Percentiles rank a stretch among this genome's conserved stretches.
Conservation (phyloP, 1,140 invertebrate genomes). For the Drosophila persimilis region DNA sequence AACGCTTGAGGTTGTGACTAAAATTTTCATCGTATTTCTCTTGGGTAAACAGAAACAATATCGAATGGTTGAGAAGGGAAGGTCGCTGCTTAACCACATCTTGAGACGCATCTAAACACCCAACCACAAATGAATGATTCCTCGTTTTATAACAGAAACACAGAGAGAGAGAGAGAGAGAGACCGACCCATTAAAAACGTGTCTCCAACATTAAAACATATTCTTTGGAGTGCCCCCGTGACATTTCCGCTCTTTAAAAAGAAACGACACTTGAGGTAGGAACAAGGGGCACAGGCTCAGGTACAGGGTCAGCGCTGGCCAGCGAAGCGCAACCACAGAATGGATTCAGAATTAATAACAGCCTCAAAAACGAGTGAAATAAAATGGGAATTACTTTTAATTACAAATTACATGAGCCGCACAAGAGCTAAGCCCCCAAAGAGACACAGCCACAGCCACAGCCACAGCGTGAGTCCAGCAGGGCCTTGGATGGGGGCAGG, state of each 20-base stretch:
- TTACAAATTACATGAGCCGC: slow-evolving; percentile 71
- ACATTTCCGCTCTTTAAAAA: slow-evolving; percentile 52
- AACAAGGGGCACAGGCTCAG: slow-evolving; percentile 1
- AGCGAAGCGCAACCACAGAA: slow-evolving; percentile 63
- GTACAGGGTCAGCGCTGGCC: slow-evolving; percentile 45
- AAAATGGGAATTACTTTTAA: slow-evolving; percentile 69
- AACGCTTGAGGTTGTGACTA: too few species aligned
- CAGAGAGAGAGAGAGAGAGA: not conserved
- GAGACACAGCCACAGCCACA: slow-evolving; percentile 9
- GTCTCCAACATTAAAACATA: slow-evolving; percentile 42
- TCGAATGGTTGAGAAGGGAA: too few species aligned
- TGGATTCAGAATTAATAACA: slow-evolving; percentile 66
- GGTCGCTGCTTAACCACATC: not conserved
- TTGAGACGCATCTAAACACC: slow-evolving; percentile 32
- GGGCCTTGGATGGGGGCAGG: slow-evolving; percentile 44
- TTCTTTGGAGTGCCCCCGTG: slow-evolving; percentile 37
- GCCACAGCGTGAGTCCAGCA: slow-evolving; percentile 65
- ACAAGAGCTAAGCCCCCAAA: slow-evolving; percentile 11
- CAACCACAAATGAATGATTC: slow-evolving; percentile 19
- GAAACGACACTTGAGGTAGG: slow-evolving; percentile 29
- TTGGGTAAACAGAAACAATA: too few species aligned
- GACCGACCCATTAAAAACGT: slow-evolving; percentile 40
- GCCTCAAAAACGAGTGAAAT: slow-evolving; percentile 48
- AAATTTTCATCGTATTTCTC: too few species aligned
- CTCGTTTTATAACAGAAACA: not conserved